Conservation (phyloP, 2,113 vertebrate genomes). For the Embiotoca jacksoni region DNA sequence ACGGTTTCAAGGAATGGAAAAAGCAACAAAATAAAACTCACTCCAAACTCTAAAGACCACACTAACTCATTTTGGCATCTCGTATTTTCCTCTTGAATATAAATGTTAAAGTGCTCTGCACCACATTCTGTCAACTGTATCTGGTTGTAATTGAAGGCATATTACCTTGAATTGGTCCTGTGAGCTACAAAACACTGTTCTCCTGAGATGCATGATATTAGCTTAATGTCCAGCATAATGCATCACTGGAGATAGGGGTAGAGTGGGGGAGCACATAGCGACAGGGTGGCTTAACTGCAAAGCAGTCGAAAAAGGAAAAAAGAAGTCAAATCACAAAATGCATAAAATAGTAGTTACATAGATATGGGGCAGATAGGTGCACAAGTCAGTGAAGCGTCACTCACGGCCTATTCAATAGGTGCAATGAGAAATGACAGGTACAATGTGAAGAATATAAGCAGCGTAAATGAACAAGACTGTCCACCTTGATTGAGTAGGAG, state of each 20-base stretch:
- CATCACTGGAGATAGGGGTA: slow-evolving; percentile 6
- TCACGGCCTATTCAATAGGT: neutral
- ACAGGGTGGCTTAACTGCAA: slow-evolving; percentile 14
- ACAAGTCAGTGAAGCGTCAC: neutral
- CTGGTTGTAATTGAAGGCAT: slow-evolving; percentile 31
- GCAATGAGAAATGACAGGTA: neutral
- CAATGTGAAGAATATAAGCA: neutral
- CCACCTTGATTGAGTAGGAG: too few species aligned
- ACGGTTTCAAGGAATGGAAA: slow-evolving; percentile 54
- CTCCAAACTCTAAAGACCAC: slow-evolving; percentile 28
- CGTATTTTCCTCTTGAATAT: slow-evolving; percentile 45
- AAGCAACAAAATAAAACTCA: slow-evolving; percentile 52
- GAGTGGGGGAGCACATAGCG: neutral
- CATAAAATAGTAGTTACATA: neutral
- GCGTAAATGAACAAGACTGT: too few species aligned
- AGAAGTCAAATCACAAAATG: neutral
- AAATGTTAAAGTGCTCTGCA: slow-evolving; percentile 30
- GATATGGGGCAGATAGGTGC: too few species aligned
- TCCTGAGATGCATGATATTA: slow-evolving; percentile 49
- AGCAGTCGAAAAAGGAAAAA: neutral
- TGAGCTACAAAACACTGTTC: slow-evolving; percentile 40
- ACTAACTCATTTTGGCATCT: slow-evolving; percentile 43
- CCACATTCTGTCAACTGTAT: slow-evolving; percentile 25
- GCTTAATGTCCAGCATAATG: slow-evolving; percentile 35
- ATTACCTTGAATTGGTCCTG: slow-evolving; percentile 39